A percentile compares a stretch with the other conserved stretches of the same genome.
phyloP scores from a whole-genome alignment of 2,797 vertebrate species.

The Acrossocheilus fasciatus region DNA sequence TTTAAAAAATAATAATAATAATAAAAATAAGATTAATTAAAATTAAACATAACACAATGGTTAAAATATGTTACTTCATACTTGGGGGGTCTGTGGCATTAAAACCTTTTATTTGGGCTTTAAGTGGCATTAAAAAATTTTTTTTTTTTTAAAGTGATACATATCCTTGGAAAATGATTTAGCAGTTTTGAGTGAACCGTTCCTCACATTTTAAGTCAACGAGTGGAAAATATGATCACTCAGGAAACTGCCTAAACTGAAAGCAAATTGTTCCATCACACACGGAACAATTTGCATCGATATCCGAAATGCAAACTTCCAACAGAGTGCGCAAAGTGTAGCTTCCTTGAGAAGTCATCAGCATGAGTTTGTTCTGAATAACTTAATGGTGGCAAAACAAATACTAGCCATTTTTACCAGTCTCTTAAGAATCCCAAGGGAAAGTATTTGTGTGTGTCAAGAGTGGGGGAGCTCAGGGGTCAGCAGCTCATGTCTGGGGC shows the following conservation, averaged over 20 bases:
- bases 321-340: conserved; percentile 23
- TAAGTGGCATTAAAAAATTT: background rate
- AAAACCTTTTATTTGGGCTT: background rate
- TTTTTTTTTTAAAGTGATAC: background rate
- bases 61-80: background rate
- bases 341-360: conserved; percentile 3
- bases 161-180: background rate
- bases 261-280: conserved; percentile 41
- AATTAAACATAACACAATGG: background rate
- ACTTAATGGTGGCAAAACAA: conserved; percentile 40
- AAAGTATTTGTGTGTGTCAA: conserved; percentile 59
- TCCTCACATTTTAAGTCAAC: conserved; percentile 14
- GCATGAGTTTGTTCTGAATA: conserved; percentile 8
- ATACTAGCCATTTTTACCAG: conserved; percentile 31
- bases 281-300: conserved; percentile 55
- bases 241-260: conserved; percentile 15
- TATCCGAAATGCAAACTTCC: conserved; percentile 58
- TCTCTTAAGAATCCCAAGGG: conserved; percentile 57
- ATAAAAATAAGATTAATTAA: background rate
- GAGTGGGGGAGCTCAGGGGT: conserved; percentile 64
- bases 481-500: conserved; percentile 72
- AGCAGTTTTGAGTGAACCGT: background rate
- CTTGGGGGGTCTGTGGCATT: background rate
- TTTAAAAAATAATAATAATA: too few species aligned
- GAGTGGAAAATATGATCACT: conserved; percentile 21